Percentiles rank a stretch among this genome's conserved stretches.
Conservation (phyloP, 2,113 vertebrate genomes). For the Salvelinus namaycush region DNA sequence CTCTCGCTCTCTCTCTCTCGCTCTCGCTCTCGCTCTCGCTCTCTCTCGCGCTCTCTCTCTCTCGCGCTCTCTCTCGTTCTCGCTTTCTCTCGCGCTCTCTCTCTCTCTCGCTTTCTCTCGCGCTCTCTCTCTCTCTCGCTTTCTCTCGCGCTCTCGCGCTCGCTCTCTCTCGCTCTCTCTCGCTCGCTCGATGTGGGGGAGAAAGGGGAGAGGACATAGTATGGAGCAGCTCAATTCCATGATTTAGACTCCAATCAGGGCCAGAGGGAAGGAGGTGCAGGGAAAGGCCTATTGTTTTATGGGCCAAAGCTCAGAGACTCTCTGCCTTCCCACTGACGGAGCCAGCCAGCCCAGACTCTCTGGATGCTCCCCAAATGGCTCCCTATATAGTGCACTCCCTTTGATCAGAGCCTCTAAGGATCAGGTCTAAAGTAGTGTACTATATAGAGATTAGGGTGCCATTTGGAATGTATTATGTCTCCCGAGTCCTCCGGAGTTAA, state of each 20-base stretch:
- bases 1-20: no score
- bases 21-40: no score
- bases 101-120: no score
- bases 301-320: background rate
- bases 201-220: background rate
- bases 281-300: background rate
- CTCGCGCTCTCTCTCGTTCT: no score
- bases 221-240: background rate
- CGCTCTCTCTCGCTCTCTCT: accelerated
- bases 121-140: no score
- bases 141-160: accelerated
- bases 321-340: background rate
- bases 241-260: background rate
- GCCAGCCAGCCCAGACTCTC: background rate
- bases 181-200: background rate
- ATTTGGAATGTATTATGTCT: no score
- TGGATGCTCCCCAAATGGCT: background rate
- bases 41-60: no score
- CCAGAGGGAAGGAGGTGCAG: background rate
- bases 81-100: no score
- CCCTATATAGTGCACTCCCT: background rate
- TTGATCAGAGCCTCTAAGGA: no score
- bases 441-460: no score
- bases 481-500: no score
- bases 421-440: no score